Base-by-base conservation (phyloP, 1,140 invertebrate genomes). In the Lucilia sericata region DNA sequence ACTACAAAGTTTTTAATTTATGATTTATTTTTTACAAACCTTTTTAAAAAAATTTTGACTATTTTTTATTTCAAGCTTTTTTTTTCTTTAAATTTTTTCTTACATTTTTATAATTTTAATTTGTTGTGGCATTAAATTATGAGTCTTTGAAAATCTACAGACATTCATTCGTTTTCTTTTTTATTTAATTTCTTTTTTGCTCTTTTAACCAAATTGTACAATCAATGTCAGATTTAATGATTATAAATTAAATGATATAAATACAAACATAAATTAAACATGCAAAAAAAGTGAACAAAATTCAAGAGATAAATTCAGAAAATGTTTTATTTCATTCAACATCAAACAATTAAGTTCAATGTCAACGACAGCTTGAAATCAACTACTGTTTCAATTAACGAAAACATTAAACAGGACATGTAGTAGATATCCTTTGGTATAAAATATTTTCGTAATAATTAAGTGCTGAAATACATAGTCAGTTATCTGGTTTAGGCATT, bases 141-240 rank as follows among this genome's bases (percentile, higher is more conserved):
- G 75, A 47, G 75, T 78, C 34, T 78, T 78, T 78, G 75, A 42
- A 42, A 42, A 42, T 42, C 10, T 42, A 42, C 42, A 42, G 42
- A 42, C 42, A 42, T 42, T 42, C 42, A 42, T 42, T 7, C 42
- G 55, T 60, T 60, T 60, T 60, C 14, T 60, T 60, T 60, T 60
- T 60, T 17, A 76, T 76, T 76, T 76, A 12, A 47, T 47, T n/a
- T 3, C 8, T 75, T 78, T 75, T 78, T 78, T 78, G 14, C 36
- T 47, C 42, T 42, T 42, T 17, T 42, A 47, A n/a, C 75, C 42
- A 42, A 78, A 78, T 78, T 78, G 75, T 78, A 78, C 75, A 78
- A 78, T 78, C 75, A 78, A 78, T 78, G 75, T 78, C 75, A 78
- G 75, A 78, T 78, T 78, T 78, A 78, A 78, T 78, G 75, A 78